These are phyloP conservation scores for Chamaetylas fuelleborni DNA, from an alignment of 2,113 vertebrate genomes.

Conservation along the genomic window DNA sequence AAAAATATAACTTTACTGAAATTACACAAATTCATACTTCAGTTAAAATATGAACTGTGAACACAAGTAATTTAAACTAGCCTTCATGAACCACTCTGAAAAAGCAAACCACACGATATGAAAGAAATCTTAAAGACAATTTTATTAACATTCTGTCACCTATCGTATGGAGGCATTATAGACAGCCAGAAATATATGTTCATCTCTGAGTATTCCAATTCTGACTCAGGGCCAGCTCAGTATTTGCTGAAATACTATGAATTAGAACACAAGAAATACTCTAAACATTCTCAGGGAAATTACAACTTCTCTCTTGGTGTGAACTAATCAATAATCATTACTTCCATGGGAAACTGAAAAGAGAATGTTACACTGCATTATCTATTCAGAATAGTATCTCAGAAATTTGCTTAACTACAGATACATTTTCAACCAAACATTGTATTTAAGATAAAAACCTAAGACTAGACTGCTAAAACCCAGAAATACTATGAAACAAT, in stretches of 20 bases:
- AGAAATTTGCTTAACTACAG: not conserved
- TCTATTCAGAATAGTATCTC: not conserved
- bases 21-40: not conserved
- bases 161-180: accelerated
- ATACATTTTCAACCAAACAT: not conserved
- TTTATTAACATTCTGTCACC: not conserved
- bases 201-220: not conserved
- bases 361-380: not conserved
- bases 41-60: not conserved
- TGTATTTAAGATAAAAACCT: not conserved
- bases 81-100: not conserved
- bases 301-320: not conserved
- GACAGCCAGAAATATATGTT: not conserved
- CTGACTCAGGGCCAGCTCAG: not conserved
- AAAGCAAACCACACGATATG: not conserved
- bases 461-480: not conserved
- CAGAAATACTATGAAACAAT: not conserved
- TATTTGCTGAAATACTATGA: not conserved
- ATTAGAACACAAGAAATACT: not conserved
- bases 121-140: not conserved
- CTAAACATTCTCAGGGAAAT: not conserved
- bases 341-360: not conserved
- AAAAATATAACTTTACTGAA: not conserved
- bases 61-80: not conserved
- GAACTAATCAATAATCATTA: not conserved